A percentile compares a stretch with the other conserved stretches of the same genome.
phyloP scores from a whole-genome alignment of 2,888 invertebrate species.

The Aphelenchoides bicaudatus region DNA sequence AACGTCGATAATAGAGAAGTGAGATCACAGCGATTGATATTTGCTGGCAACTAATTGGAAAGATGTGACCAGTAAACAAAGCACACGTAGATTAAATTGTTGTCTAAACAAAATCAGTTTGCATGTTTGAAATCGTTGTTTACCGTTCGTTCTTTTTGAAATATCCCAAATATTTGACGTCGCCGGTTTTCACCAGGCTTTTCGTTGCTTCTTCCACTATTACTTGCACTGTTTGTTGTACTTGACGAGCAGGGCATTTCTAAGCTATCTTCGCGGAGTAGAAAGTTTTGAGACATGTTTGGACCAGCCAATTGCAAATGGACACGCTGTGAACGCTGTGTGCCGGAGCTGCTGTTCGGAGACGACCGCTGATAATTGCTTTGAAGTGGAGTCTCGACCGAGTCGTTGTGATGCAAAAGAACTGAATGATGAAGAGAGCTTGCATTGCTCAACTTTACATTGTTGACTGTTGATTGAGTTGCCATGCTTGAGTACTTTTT shows the following conservation, averaged over 20 bases:
- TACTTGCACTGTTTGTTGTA: too few relatives aligned
- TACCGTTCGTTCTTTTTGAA: too few relatives aligned
- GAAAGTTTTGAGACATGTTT: background rate
- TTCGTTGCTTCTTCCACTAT: too few relatives aligned
- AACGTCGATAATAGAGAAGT: too few relatives aligned
- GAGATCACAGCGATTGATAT: too few relatives aligned
- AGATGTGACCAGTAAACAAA: too few relatives aligned
- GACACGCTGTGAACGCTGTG: background rate
- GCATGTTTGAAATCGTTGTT: too few relatives aligned
- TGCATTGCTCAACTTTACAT: slow-evolving; percentile 12
- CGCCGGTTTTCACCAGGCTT: too few relatives aligned
- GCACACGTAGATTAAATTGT: too few relatives aligned
- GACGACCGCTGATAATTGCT: slow-evolving; percentile 10
- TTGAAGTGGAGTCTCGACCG: background rate
- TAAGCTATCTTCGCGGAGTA: background rate
- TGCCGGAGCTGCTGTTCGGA: background rate
- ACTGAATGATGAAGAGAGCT: slow-evolving; percentile 14
- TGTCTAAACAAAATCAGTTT: too few relatives aligned
- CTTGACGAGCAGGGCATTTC: background rate
- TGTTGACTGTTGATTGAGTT: slow-evolving; percentile 9
- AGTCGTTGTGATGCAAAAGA: background rate
- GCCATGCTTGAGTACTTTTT: slow-evolving; percentile 35
- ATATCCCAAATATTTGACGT: too few relatives aligned
- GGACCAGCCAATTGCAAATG: background rate
- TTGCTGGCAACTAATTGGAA: too few relatives aligned